phyloP scores from a whole-genome alignment of 2,113 vertebrate species.

The Macaca nemestrina region DNA sequence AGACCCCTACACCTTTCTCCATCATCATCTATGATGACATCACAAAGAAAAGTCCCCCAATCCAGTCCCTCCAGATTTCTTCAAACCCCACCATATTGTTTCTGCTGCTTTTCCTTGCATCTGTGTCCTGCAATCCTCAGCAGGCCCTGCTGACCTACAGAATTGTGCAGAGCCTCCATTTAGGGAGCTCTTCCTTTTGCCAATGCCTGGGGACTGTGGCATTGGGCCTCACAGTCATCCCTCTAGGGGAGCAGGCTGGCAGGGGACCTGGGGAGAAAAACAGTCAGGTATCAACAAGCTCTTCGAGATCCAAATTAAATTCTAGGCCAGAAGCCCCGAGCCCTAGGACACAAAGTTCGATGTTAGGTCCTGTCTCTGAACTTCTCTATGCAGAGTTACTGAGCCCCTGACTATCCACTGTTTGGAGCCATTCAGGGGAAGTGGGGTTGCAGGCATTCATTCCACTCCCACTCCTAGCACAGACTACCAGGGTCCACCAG shows the following conservation, averaged over 20 bases:
- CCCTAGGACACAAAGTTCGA: not conserved
- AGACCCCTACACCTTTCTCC: not conserved
- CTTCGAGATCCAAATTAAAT: not conserved
- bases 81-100: not conserved
- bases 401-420: not conserved
- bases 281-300: not conserved
- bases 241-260: not conserved
- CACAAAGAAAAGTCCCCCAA: not conserved
- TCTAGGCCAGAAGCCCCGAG: not conserved
- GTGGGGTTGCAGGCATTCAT: not conserved
- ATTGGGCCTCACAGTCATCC: not conserved
- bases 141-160: not conserved
- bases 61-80: not conserved
- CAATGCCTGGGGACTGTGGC: not conserved
- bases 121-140: not conserved
- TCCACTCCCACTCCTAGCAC: not conserved
- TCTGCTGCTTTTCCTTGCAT: not conserved
- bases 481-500: not conserved
- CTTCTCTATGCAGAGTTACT: not conserved
- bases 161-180: not conserved
- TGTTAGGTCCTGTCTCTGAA: not conserved
- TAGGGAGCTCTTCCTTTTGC: not conserved
- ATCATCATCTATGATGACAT: not conserved
- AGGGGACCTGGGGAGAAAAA: not conserved
- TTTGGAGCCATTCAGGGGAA: not conserved